Percentiles rank a stretch among this genome's conserved stretches.
Conservation (phyloP, 2,113 vertebrate genomes). For the Platysternon megacephalum region DNA sequence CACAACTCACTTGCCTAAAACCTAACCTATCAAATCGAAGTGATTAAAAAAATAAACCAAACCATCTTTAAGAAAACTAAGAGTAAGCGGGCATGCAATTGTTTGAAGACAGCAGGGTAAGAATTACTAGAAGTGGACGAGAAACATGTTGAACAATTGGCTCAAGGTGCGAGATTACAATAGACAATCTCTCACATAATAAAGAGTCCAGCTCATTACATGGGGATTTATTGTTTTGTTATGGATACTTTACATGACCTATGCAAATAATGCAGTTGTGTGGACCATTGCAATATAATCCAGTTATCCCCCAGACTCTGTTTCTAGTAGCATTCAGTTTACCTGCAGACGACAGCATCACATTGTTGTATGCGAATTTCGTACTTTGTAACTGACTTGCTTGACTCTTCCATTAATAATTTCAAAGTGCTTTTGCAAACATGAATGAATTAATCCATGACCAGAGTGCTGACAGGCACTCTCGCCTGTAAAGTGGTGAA, state of each 20-base stretch:
- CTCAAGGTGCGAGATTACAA: neutral
- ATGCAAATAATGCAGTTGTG: neutral
- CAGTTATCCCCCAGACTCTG: neutral
- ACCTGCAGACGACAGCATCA: neutral
- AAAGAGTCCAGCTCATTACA: neutral
- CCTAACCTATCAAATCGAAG: neutral
- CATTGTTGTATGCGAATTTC: neutral
- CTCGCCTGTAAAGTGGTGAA: neutral
- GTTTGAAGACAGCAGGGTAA: neutral
- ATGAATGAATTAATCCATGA: neutral
- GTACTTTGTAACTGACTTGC: neutral
- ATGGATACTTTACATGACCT: neutral
- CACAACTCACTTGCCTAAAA: neutral
- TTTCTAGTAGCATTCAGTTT: neutral
- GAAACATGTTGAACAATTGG: neutral
- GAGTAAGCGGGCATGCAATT: neutral
- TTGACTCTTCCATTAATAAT: neutral
- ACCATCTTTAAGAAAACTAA: neutral
- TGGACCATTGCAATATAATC: neutral
- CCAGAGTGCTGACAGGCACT: neutral
- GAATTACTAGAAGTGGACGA: neutral
- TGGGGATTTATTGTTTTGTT: neutral
- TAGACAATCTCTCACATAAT: neutral
- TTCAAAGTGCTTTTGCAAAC: neutral
- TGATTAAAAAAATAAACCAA: neutral